Conservation (phyloP, 2,113 vertebrate genomes). For the Rafetus swinhoei region DNA sequence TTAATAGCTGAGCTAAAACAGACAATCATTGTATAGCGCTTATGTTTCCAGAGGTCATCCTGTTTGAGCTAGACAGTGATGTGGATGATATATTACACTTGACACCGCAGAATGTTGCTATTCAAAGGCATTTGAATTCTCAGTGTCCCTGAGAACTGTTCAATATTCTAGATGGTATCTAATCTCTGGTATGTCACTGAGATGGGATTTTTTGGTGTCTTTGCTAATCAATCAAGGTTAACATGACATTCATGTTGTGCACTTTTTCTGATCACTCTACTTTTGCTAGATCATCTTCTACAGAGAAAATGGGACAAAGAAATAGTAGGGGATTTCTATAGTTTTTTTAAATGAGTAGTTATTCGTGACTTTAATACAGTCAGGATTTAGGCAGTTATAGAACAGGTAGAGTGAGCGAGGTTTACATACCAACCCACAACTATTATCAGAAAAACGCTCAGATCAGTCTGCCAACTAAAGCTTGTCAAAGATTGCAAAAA, state of each 20-base stretch:
- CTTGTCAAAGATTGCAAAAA: conserved; percentile 15
- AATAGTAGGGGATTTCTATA: neutral
- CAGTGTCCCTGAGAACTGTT: conserved; percentile 41
- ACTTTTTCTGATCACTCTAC: neutral
- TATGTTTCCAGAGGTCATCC: conserved; percentile 60
- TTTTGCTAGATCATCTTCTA: conserved; percentile 18
- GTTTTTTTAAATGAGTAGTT: neutral
- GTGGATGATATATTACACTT: conserved; percentile 60
- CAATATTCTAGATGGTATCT: conserved; percentile 58
- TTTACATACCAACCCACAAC: neutral
- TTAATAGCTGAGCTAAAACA: conserved; percentile 62
- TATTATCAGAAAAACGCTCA: neutral
- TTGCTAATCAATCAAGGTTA: conserved; percentile 50
- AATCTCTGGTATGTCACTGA: conserved; percentile 27
- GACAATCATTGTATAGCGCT: conserved; percentile 54
- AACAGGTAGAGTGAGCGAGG: neutral
- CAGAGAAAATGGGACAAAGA: neutral
- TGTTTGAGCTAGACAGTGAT: conserved; percentile 41
- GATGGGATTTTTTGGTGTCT: conserved; percentile 43
- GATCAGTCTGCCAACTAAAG: neutral
- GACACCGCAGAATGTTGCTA: conserved; percentile 59
- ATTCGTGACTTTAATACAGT: neutral
- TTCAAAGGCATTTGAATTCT: conserved; percentile 58
- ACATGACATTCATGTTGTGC: conserved; percentile 1
- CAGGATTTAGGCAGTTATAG: neutral